Conservation (phyloP, 2,797 vertebrate genomes). For the Sebastes iracundus region DNA sequence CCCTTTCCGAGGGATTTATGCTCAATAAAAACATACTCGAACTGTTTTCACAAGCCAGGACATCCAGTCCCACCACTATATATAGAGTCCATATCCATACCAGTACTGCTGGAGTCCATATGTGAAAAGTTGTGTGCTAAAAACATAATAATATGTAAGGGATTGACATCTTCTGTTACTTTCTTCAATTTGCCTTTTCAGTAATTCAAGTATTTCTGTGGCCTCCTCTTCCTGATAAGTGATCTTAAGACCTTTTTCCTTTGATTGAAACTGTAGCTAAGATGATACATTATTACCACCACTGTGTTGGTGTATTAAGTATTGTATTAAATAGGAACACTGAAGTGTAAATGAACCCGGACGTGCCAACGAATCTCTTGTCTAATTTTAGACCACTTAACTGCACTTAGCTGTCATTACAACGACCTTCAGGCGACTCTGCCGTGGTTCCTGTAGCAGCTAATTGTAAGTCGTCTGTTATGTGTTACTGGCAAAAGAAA, state of each 20-base stretch:
- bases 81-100: neutral
- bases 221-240: neutral
- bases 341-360: constrained; percentile 46
- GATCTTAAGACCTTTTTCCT: neutral
- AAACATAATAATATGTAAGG: neutral
- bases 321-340: constrained; percentile 5
- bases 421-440: constrained; percentile 32
- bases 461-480: constrained; percentile 22
- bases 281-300: neutral
- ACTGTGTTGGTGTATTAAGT: neutral
- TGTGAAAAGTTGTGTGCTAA: neutral
- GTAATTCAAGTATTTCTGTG: neutral
- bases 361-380: constrained; percentile 12
- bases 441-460: constrained; percentile 18
- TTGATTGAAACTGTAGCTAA: neutral
- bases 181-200: neutral
- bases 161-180: neutral
- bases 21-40: constrained; percentile 31
- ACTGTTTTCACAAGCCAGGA: constrained; percentile 15
- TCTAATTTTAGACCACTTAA: constrained; percentile 70
- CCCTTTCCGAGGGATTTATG: constrained; percentile 33
- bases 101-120: neutral
- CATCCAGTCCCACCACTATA: neutral
- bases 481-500: neutral
- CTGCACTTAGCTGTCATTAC: constrained; percentile 47